Conservation (phyloP, 2,797 vertebrate genomes). For the Coregonus ussuriensis region DNA sequence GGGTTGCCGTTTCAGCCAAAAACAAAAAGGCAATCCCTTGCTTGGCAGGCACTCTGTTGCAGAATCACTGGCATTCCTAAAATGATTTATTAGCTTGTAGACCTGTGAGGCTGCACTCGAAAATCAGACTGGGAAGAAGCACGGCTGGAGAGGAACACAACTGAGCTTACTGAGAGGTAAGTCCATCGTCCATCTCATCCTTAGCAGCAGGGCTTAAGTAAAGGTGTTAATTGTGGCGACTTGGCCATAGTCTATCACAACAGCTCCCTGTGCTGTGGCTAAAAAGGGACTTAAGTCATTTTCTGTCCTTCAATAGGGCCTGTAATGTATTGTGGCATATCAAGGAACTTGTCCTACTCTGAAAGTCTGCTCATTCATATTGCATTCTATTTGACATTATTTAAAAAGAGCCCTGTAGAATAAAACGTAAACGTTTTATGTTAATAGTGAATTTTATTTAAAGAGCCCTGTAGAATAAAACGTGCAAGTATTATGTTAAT, state of each 20-base stretch:
- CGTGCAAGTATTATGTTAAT: neutral
- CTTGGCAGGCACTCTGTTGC: constrained; percentile 53
- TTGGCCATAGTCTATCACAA: constrained; percentile 14
- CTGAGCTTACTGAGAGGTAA: constrained; percentile 55
- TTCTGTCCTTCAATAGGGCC: neutral
- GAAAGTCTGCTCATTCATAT: neutral
- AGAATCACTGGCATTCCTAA: constrained; percentile 63
- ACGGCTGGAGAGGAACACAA: constrained; percentile 49
- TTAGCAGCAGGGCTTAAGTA: constrained; percentile 23
- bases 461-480: no score
- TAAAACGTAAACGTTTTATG: neutral
- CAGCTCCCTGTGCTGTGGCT: constrained; percentile 2
- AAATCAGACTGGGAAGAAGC: constrained; percentile 59
- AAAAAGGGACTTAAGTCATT: constrained; percentile 7
- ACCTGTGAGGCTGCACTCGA: constrained; percentile 59
- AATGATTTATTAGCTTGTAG: constrained; percentile 68
- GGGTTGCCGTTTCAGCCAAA: constrained; percentile 54
- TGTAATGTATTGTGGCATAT: neutral
- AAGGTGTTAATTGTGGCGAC: constrained; percentile 38
- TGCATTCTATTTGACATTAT: neutral
- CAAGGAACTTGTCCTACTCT: constrained; percentile 7
- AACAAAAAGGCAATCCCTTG: constrained; percentile 58
- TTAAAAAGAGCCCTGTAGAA: no score
- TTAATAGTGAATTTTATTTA: no score
- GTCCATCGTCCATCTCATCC: constrained; percentile 56